phyloP scores from a whole-genome alignment of 2,888 invertebrate genomes.

The Meiosimyza decipiens region DNA sequence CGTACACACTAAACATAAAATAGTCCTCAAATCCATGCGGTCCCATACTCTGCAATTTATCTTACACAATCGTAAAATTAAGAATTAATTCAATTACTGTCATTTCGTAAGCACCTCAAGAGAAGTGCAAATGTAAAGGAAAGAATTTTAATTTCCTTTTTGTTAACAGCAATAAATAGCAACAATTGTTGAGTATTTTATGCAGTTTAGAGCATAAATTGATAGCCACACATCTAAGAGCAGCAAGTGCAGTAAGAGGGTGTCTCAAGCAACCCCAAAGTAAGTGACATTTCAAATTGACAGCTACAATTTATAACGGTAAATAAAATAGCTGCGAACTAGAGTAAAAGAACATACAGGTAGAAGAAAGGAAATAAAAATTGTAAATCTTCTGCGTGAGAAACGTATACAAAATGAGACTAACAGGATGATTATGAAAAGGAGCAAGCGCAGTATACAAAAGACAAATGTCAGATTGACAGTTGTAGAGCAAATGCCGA shows the following conservation, averaged over 20 bases:
- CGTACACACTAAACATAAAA: neutral
- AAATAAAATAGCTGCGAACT: neutral
- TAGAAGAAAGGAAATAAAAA: neutral
- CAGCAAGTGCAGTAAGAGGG: neutral
- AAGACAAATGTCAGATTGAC: conserved; percentile 33
- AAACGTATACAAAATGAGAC: neutral
- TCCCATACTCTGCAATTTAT: too few species aligned
- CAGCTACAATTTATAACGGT: conserved; percentile 54
- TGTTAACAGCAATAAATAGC: conserved; percentile 49
- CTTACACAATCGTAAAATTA: conserved; percentile 48
- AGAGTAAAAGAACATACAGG: neutral
- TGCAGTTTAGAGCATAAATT: neutral
- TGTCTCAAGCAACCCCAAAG: conserved; percentile 24
- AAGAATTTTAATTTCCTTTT: conserved; percentile 19
- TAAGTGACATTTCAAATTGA: conserved; percentile 50
- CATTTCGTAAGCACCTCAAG: conserved; percentile 41
- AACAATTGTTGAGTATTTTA: conserved; percentile 24
- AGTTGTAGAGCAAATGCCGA: neutral
- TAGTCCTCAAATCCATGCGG: neutral
- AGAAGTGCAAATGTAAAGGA: conserved; percentile 18
- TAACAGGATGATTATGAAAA: neutral
- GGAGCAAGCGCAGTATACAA: conserved; percentile 1
- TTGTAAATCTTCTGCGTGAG: neutral
- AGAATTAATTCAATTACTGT: conserved; percentile 56
- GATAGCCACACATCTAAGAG: neutral